Evolutionary conservation across 1,140 invertebrate genomes (phyloP).

Genomic region (Drosophila sp.): DNA sequence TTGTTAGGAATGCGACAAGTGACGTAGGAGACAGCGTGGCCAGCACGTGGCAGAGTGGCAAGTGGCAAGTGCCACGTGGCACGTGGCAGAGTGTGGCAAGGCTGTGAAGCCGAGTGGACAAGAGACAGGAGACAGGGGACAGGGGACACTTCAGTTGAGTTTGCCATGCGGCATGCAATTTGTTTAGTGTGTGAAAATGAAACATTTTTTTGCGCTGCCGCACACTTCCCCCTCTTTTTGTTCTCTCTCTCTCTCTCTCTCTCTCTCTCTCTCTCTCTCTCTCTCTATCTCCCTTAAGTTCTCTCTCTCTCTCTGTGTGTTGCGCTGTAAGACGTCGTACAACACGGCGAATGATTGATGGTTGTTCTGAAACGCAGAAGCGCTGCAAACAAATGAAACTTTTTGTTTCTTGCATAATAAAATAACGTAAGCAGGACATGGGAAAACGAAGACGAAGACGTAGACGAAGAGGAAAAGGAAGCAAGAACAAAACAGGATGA

Average conservation of each 20-base stretch:
- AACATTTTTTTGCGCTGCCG: conserved; percentile 69
- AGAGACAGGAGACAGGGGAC: neutral
- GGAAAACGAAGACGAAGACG: too few relatives aligned
- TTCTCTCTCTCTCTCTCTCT: neutral
- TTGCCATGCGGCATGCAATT: conserved; percentile 67
- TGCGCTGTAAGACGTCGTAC: conserved; percentile 69
- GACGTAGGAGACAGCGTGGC: conserved; percentile 14
- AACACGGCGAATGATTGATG: conserved; percentile 83
- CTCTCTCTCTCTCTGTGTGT: too few relatives aligned
- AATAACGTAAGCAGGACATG: conserved; percentile 62
- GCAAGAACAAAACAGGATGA: neutral
- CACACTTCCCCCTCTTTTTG: conserved; percentile 2
- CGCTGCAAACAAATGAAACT: conserved; percentile 81
- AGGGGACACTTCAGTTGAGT: conserved; percentile 54
- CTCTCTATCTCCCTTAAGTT: neutral
- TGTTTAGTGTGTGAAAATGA: conserved; percentile 82
- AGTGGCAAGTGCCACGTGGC: conserved; percentile 30
- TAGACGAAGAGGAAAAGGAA: too few relatives aligned
- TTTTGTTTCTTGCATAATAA: conserved; percentile 84
- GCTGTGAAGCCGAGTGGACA: neutral
- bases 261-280: neutral
- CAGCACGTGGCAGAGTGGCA: conserved; percentile 30
- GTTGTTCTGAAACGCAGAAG: conserved; percentile 73
- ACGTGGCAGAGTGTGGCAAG: conserved; percentile 23
- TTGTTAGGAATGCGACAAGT: conserved; percentile 38